phyloP scores from a whole-genome alignment of 2,888 invertebrate species.

The Drosophila phalerata region DNA sequence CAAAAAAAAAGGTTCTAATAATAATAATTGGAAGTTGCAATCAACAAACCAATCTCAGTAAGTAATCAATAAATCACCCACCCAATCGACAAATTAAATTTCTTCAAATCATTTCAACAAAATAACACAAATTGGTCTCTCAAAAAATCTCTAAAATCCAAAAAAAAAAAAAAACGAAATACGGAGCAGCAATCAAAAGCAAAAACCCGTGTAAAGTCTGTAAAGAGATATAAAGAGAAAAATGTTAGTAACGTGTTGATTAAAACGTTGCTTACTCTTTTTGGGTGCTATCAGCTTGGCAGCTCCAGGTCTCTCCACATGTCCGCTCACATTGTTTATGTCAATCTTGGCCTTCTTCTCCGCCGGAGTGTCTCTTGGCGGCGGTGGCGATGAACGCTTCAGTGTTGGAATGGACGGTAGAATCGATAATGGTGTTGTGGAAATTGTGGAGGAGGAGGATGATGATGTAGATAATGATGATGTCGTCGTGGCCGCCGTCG shows the following conservation, averaged over 20 bases:
- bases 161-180: neutral
- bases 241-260: slow-evolving; percentile 68
- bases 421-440: slow-evolving; percentile 75
- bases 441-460: slow-evolving; percentile 36
- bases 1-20: neutral
- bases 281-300: slow-evolving; percentile 95
- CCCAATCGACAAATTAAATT: slow-evolving; percentile 45
- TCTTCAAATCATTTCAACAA: slow-evolving; percentile 44
- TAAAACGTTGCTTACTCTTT: slow-evolving; percentile 92
- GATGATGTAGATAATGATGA: neutral
- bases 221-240: slow-evolving; percentile 54
- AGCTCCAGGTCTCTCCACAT: slow-evolving; percentile 90
- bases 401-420: slow-evolving; percentile 65
- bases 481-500: slow-evolving; percentile 79
- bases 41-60: slow-evolving; percentile 8
- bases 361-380: slow-evolving; percentile 85
- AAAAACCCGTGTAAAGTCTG: slow-evolving; percentile 63
- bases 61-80: slow-evolving; percentile 33
- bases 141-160: slow-evolving; percentile 1
- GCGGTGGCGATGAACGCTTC: slow-evolving; percentile 81
- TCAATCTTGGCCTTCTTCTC: slow-evolving; percentile 92
- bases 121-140: slow-evolving; percentile 34
- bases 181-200: slow-evolving; percentile 65
- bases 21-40: slow-evolving; percentile 15
- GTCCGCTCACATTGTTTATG: slow-evolving; percentile 85